Evolutionary conservation across 2,797 vertebrate genomes (phyloP), one percentile per base, ranked within the genome.

Genomic region (Anguilla obscura): DNA sequence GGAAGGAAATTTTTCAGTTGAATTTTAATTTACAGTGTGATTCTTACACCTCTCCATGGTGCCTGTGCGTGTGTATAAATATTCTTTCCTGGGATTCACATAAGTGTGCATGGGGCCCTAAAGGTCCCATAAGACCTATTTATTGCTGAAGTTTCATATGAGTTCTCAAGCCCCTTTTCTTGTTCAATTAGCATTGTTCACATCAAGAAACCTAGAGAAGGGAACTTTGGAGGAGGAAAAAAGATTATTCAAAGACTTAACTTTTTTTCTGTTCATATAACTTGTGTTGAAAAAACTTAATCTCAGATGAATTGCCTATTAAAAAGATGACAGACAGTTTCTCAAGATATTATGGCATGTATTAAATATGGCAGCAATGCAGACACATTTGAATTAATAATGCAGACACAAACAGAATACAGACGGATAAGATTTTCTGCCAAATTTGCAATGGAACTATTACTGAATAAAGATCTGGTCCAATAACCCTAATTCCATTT

Each of bases 21-120:
- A 69, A 69, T 69, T 69, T 66, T 69, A 69, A 69, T 69, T 69
- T 69, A n/a, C 24, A 69, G 24, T 69, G 63, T 27, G 63, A 69
- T n/a, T 6, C 6, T 69, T 69, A 27, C 63, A 69, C n/a, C 63
- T 69, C 63, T n/a, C 24, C n/a, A 69, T 69, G 63, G n/a, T n/a
- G 63, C 24, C 63, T n/a, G 63, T n/a, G 63, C 63, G 27, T 69
- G 63, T 69, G n/a, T 1, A 10, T 69, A 58, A 7, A n/a, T n/a
- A 58, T 27, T 10, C 24, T 69, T 69, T 27, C 63, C 24, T 27
- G 8, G n/a, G 63, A 69, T 8, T 30, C 10, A 33, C 30, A 3
- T 74, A 74, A 33, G 69, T 74, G 27, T 27, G 69, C 24, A 27
- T 69, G 24, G 21, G 27, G 69, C 69, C 12, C 30, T 12, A 33